Conservation (phyloP, 2,113 vertebrate species). For the Hydrochoerus hydrochaeris region DNA sequence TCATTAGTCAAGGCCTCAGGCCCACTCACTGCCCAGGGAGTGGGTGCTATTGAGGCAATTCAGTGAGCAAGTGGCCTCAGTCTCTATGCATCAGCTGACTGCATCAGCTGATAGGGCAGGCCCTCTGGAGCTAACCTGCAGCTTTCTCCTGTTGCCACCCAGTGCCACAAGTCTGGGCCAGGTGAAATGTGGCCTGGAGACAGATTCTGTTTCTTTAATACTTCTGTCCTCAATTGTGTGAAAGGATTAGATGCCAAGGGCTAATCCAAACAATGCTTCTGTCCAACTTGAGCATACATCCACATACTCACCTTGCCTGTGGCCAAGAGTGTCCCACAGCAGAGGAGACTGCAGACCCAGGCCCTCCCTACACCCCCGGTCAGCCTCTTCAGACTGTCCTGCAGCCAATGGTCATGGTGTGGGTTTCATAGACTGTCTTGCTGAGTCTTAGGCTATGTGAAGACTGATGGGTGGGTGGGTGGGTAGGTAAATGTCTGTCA, state of each 20-base stretch:
- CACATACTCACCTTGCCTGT: not conserved
- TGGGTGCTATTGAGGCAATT: not conserved
- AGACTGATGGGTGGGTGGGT: not conserved
- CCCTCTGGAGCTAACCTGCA: not conserved
- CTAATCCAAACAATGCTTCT: not conserved
- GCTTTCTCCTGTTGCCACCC: not conserved
- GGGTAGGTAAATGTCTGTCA: not conserved
- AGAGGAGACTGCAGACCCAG: not conserved
- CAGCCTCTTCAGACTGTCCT: not conserved
- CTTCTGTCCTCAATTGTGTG: not conserved
- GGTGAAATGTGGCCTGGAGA: not conserved
- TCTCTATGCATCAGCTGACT: not conserved
- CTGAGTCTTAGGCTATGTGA: not conserved
- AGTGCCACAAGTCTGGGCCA: not conserved
- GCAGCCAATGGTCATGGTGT: not conserved
- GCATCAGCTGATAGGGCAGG: not conserved
- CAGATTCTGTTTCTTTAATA: not conserved
- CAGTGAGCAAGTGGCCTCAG: not conserved
- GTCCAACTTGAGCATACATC: not conserved
- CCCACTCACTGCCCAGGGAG: not conserved
- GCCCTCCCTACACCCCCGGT: accelerated
- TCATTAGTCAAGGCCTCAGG: not conserved
- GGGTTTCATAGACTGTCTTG: not conserved
- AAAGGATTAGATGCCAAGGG: not conserved
- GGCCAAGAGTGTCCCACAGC: not conserved